Evolutionary conservation across 2,797 vertebrate genomes (phyloP), one percentile per base, ranked within the genome.

Genomic region (Lindbergichthys nudifrons): DNA sequence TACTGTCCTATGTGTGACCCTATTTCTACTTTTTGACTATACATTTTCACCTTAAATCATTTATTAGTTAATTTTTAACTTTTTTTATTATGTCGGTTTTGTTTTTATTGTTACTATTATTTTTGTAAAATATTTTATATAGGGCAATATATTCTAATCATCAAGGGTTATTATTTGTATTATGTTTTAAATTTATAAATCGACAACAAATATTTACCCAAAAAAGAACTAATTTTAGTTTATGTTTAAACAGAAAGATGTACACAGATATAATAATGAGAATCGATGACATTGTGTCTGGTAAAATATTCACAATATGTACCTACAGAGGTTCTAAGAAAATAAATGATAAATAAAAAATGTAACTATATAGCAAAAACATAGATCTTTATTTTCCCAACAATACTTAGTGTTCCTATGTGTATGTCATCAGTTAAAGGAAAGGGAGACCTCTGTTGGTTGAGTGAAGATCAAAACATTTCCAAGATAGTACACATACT

Each of bases 381-480:
- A 21, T 0, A 48, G 10, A 7, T 30, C 15, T 53, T 46, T 19
- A 2, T 36, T 43, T 50, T 13, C 39, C 15, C 18, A 42, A 52
- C 10, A 53, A 15, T 5, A 19, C 8, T 56, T 2, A 10, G 0
- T 23, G 12, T n/a, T 11, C 59, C 56, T 52, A 51, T 50, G 19
- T 58, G 47, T 47, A 19, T 4, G 10, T 14, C 0, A 11, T 32
- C 1, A 18, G 14, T 19, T n/a, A 59, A 53, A 53, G 30, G 4
- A 12, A 8, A 80, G 77, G 46, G 84, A 68, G 86, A 73, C 86
- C 78, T 78, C 88, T 88, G 81, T 67, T 80, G 88, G 86, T 59
- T 46, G 4, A 52, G 10, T 57, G 43, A 6, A 42, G 50, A 10
- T 50, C 18, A 53, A 56, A 63, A 39, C 9, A 0, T 11, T 7